These are phyloP conservation scores for Harmothoe impar DNA, from an alignment of 2,888 invertebrate genomes.

Conservation along the genomic window DNA sequence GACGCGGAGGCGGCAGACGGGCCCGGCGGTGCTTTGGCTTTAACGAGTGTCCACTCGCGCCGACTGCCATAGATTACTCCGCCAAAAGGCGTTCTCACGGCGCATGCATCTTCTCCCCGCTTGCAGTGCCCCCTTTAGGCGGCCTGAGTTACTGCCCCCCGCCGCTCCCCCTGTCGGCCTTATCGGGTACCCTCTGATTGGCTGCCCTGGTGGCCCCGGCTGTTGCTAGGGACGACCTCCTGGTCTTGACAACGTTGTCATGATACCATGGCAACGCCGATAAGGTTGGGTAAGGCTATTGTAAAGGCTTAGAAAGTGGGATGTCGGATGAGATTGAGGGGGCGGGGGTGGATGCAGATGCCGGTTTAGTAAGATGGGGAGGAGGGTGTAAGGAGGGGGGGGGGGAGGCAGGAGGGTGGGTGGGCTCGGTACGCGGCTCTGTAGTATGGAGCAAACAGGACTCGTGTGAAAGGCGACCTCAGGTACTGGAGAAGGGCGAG, in stretches of 20 bases:
- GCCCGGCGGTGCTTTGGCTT: neutral
- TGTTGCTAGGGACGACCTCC: slow-evolving; percentile 11
- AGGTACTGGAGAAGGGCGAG: neutral
- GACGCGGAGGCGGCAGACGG: neutral
- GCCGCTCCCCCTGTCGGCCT: slow-evolving; percentile 8
- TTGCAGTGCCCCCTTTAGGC: slow-evolving; percentile 22
- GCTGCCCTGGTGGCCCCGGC: neutral
- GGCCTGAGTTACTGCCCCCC: slow-evolving; percentile 13
- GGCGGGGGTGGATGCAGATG: too few species aligned
- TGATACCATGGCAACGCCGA: slow-evolving; percentile 58
- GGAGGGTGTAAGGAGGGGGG: too few species aligned
- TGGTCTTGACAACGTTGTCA: slow-evolving; percentile 60
- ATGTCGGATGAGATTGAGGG: too few species aligned
- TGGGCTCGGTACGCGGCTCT: too few species aligned
- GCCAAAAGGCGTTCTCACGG: slow-evolving; percentile 3
- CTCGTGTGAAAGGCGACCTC: neutral
- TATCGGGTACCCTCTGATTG: slow-evolving; percentile 32
- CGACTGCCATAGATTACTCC: slow-evolving; percentile 36
- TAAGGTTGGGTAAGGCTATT: slow-evolving; percentile 15
- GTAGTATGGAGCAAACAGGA: neutral
- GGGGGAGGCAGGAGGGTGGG: too few species aligned
- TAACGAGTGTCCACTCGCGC: slow-evolving; percentile 37
- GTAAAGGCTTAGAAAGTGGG: neutral
- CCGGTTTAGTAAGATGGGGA: too few species aligned
- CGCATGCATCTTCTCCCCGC: neutral